A percentile compares a stretch with the other conserved stretches of the same genome.
These are phyloP conservation scores for Hybos culiciformis DNA, from an alignment of 2,888 invertebrate species.

Conservation along the genomic window DNA sequence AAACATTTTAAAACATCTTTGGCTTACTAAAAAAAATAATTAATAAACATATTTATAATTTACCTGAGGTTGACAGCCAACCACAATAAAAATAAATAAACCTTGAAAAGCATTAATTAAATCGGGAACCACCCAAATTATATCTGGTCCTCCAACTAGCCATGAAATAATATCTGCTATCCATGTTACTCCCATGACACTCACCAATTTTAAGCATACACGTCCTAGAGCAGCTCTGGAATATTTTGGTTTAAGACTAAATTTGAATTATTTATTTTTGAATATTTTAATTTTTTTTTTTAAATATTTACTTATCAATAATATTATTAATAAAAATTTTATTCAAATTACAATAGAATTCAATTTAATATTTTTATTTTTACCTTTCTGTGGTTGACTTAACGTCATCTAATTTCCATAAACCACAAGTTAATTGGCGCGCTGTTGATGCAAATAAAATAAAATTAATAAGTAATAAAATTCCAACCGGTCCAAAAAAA, in stretches of 20 bases:
- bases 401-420: constrained; percentile 78
- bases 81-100: constrained; percentile 76
- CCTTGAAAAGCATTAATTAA: constrained; percentile 76
- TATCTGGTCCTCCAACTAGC: constrained; percentile 66
- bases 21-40: no score
- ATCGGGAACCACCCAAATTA: constrained; percentile 73
- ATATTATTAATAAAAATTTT: no score
- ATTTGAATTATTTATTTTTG: constrained; percentile 12
- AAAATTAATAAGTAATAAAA: constrained; percentile 62
- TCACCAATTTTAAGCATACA: constrained; percentile 74
- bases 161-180: constrained; percentile 72
- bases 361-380: no score
- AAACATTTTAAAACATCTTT: no score
- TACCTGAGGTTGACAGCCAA: constrained; percentile 78
- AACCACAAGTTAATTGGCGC: constrained; percentile 70
- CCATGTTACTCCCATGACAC: constrained; percentile 70
- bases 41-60: no score
- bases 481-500: constrained; percentile 73
- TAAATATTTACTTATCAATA: no score
- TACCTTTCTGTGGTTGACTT: constrained; percentile 70
- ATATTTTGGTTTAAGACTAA: constrained; percentile 19
- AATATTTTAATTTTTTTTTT: no score
- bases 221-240: constrained; percentile 64
- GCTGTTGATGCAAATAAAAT: constrained; percentile 68
- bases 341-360: no score